A percentile compares a stretch with the other conserved stretches of the same genome.
These are phyloP conservation scores for Falco concolor DNA, from an alignment of 2,797 vertebrate genomes.

Conservation along the genomic window DNA sequence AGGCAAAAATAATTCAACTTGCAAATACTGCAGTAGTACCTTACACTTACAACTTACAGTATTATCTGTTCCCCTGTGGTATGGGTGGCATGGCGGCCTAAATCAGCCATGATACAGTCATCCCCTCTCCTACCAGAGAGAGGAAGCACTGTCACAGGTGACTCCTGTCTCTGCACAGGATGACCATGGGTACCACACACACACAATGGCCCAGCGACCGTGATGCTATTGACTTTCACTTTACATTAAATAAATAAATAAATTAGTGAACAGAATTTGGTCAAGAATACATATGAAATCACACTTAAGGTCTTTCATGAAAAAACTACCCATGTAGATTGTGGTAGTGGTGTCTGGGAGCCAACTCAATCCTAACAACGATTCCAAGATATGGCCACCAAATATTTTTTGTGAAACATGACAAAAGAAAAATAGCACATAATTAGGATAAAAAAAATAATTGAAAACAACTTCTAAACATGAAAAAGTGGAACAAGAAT, in stretches of 20 bases:
- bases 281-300: not conserved
- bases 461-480: not conserved
- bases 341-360: not conserved
- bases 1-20: not conserved
- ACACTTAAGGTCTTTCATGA: not conserved
- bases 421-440: not conserved
- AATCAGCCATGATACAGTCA: not conserved
- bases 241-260: not conserved
- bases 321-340: not conserved
- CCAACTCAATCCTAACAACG: not conserved
- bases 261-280: not conserved
- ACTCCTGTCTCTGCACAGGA: not conserved
- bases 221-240: not conserved
- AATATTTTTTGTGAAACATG: not conserved
- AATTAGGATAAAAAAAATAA: not conserved
- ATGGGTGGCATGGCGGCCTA: not conserved
- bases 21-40: not conserved
- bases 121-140: not conserved
- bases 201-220: fast-evolving
- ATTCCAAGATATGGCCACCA: not conserved
- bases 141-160: not conserved
- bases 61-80: too few relatives aligned
- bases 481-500: not conserved
- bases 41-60: not conserved
- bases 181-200: not conserved